Conservation (phyloP, 2,113 vertebrate genomes). For the Setophaga kirtlandii region DNA sequence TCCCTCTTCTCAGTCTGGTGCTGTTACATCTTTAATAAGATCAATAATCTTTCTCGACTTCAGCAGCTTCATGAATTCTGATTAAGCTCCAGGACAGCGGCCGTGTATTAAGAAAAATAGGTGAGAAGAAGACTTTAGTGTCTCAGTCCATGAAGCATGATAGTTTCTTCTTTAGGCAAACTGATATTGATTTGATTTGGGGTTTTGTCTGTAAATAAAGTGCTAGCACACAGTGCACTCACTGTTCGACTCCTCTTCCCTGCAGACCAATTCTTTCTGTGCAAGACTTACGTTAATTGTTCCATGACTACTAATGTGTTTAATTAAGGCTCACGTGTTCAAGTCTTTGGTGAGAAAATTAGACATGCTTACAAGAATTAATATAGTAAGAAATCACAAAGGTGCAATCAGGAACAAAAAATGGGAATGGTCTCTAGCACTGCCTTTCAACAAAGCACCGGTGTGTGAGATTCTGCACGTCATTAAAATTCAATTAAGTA, state of each 20-base stretch:
- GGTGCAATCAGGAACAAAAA: background rate
- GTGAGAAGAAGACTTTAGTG: slow-evolving; percentile 28
- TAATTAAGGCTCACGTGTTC: slow-evolving; percentile 38
- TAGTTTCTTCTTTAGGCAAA: slow-evolving; percentile 25
- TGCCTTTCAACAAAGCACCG: background rate
- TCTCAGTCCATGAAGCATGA: background rate
- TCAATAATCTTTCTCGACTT: background rate
- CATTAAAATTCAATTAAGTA: slow-evolving; percentile 19
- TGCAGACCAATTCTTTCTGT: background rate
- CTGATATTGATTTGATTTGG: slow-evolving; percentile 13
- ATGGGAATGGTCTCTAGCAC: background rate
- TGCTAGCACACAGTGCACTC: background rate
- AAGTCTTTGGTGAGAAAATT: background rate
- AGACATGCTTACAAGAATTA: background rate
- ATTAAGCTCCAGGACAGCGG: background rate
- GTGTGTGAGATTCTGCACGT: background rate
- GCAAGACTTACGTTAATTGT: slow-evolving; percentile 19
- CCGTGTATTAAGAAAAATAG: slow-evolving; percentile 9
- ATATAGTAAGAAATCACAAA: background rate
- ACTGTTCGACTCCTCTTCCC: background rate
- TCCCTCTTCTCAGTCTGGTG: background rate
- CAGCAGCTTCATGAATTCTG: slow-evolving; percentile 47
- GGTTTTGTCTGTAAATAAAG: slow-evolving; percentile 35
- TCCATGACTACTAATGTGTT: slow-evolving; percentile 33
- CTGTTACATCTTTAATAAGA: slow-evolving; percentile 41